These are phyloP conservation scores for Mimachlamys varia DNA, from an alignment of 2,888 invertebrate genomes.

Conservation along the genomic window DNA sequence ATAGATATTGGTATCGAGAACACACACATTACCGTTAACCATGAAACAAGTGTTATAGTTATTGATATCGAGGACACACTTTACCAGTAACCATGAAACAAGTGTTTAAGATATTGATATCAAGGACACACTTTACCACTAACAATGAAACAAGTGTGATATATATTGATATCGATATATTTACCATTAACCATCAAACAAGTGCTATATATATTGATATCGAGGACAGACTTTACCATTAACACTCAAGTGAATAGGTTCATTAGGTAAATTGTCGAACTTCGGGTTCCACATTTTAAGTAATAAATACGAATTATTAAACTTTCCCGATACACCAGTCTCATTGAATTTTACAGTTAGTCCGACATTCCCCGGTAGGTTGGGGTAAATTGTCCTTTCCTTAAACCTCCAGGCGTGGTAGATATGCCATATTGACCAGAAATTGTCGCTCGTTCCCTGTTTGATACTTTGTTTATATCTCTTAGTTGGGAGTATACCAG, in stretches of 20 bases:
- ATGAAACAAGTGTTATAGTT: no score
- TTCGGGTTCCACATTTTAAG: conserved; percentile 51
- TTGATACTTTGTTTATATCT: conserved; percentile 65
- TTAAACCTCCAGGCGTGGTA: conserved; percentile 64
- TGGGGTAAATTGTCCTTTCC: conserved; percentile 63
- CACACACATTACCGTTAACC: no score
- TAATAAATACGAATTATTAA: conserved; percentile 41
- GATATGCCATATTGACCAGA: conserved; percentile 76
- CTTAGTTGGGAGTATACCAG: conserved; percentile 60
- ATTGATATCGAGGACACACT: no score
- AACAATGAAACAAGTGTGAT: no score
- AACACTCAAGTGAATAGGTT: conserved; percentile 53
- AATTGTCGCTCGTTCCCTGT: conserved; percentile 56
- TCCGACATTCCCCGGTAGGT: conserved; percentile 56
- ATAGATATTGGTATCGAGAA: no score
- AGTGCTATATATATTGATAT: no score
- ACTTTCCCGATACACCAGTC: background rate
- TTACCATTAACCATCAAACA: no score
- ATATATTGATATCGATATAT: no score
- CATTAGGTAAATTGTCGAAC: conserved; percentile 56
- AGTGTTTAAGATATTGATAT: no score
- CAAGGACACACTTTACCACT: no score
- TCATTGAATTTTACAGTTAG: conserved; percentile 61
- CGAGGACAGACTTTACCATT: conserved; percentile 45
- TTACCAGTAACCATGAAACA: no score